These are phyloP conservation scores for Drosophila elegans DNA, from an alignment of 1,140 invertebrate genomes.

Conservation along the genomic window DNA sequence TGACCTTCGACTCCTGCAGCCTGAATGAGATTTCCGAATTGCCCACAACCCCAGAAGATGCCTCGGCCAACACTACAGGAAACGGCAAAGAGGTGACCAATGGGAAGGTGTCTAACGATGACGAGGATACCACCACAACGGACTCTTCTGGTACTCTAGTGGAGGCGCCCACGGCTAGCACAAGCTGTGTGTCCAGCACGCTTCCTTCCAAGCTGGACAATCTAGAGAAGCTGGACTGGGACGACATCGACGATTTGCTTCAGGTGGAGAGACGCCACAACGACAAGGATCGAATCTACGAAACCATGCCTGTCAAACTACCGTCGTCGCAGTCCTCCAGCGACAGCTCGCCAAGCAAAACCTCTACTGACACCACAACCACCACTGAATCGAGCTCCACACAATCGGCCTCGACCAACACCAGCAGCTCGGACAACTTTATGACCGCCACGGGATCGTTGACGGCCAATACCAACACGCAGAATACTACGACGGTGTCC, in stretches of 20 bases:
- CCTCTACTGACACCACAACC: conserved; percentile 58
- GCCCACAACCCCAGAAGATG: conserved; percentile 80
- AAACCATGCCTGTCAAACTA: conserved; percentile 89
- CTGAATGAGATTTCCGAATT: conserved; percentile 76
- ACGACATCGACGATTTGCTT: conserved; percentile 89
- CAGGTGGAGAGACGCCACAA: conserved; percentile 89
- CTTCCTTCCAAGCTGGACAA: conserved; percentile 89
- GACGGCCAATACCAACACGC: conserved; percentile 69
- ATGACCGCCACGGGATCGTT: conserved; percentile 78
- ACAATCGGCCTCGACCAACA: conserved; percentile 48
- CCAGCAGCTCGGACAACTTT: conserved; percentile 73
- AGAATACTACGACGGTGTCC: conserved; percentile 65
- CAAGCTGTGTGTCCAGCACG: conserved; percentile 87
- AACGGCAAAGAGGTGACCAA: conserved; percentile 85
- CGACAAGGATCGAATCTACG: conserved; percentile 89
- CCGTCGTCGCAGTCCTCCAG: conserved; percentile 85
- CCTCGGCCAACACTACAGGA: conserved; percentile 86
- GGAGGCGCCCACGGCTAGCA: conserved; percentile 77
- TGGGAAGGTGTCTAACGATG: conserved; percentile 49
- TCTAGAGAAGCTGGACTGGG: conserved; percentile 87
- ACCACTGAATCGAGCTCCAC: conserved; percentile 53
- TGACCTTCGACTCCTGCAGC: conserved; percentile 83
- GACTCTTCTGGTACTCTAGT: conserved; percentile 65
- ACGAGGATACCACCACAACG: conserved; percentile 70
- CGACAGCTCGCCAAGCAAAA: conserved; percentile 77